phyloP scores from a whole-genome alignment of 2,888 invertebrate species.

The Lepidochrysops patricia region DNA sequence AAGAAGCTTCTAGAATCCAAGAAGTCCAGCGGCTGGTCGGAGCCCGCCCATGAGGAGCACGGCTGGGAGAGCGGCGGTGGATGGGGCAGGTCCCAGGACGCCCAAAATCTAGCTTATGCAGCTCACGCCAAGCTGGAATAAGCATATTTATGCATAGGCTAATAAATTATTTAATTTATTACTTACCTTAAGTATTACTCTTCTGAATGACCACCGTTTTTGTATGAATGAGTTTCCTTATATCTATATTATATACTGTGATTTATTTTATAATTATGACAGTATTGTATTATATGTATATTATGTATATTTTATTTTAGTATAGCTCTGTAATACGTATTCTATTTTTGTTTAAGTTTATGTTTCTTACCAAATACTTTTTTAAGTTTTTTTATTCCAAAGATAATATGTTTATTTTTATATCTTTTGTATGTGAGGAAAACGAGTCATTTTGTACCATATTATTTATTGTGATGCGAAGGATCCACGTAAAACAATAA shows the following conservation, averaged over 20 bases:
- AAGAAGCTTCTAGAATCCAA: slow-evolving; percentile 83
- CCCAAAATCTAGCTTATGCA: slow-evolving; percentile 80
- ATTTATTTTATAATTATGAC: slow-evolving; percentile 23
- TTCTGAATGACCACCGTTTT: slow-evolving; percentile 40
- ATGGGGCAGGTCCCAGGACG: slow-evolving; percentile 79
- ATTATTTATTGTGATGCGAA: slow-evolving; percentile 48
- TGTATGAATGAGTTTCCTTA: slow-evolving; percentile 30
- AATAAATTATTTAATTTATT: slow-evolving; percentile 30
- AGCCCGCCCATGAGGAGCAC: slow-evolving; percentile 76
- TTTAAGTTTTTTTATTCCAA: slow-evolving; percentile 56
- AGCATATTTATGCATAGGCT: slow-evolving; percentile 19
- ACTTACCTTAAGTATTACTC: slow-evolving; percentile 20
- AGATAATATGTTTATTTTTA: slow-evolving; percentile 48
- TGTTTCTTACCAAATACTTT: slow-evolving; percentile 41
- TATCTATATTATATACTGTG: slow-evolving; percentile 19
- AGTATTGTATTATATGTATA: slow-evolving; percentile 18
- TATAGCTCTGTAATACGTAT: slow-evolving; percentile 20
- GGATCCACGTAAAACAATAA: slow-evolving; percentile 43
- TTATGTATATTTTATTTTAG: slow-evolving; percentile 15
- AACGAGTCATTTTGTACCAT: slow-evolving; percentile 40
- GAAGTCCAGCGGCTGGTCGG: slow-evolving; percentile 82
- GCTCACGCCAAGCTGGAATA: slow-evolving; percentile 71
- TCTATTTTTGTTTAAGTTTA: slow-evolving; percentile 14
- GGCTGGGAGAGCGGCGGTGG: slow-evolving; percentile 70
- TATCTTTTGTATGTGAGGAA: slow-evolving; percentile 39